Percentiles rank a stretch among this genome's conserved stretches.
Evolutionary conservation across 2,888 invertebrate genomes (phyloP).

Genomic region (Sericinus montela): DNA sequence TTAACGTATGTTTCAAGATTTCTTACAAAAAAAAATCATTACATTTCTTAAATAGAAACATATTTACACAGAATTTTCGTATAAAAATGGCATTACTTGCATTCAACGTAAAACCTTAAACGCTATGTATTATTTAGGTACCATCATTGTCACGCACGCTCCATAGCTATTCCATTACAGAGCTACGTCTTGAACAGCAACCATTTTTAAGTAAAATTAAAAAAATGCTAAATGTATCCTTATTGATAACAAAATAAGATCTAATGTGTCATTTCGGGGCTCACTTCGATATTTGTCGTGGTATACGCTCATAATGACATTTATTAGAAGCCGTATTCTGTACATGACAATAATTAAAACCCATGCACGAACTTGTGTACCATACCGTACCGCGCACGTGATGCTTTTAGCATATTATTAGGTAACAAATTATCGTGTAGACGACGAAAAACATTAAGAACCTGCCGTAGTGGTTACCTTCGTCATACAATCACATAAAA

Average conservation of each 20-base stretch:
- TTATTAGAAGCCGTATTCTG: constrained; percentile 76
- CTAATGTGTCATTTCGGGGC: constrained; percentile 16
- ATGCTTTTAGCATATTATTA: constrained; percentile 64
- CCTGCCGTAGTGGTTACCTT: constrained; percentile 11
- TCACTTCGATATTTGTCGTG: constrained; percentile 34
- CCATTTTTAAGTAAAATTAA: constrained; percentile 18
- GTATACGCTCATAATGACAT: constrained; percentile 74
- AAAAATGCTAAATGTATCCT: constrained; percentile 23
- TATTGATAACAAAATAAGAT: constrained; percentile 21
- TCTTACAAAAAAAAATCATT: no score
- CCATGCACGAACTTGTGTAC: constrained; percentile 74
- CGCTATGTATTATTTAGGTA: constrained; percentile 60
- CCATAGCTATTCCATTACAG: constrained; percentile 69
- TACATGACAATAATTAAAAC: constrained; percentile 79
- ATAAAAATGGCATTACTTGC: constrained; percentile 33
- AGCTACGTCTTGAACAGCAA: constrained; percentile 56
- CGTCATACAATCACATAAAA: background rate
- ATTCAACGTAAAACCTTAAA: constrained; percentile 53
- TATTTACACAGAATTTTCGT: constrained; percentile 40
- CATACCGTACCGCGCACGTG: constrained; percentile 69
- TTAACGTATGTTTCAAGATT: no score
- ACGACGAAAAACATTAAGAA: constrained; percentile 36
- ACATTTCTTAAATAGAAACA: no score
- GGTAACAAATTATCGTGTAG: constrained; percentile 45
- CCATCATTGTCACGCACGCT: constrained; percentile 75